Conservation (phyloP, 2,113 vertebrate genomes). For the Amphiprion percula region DNA sequence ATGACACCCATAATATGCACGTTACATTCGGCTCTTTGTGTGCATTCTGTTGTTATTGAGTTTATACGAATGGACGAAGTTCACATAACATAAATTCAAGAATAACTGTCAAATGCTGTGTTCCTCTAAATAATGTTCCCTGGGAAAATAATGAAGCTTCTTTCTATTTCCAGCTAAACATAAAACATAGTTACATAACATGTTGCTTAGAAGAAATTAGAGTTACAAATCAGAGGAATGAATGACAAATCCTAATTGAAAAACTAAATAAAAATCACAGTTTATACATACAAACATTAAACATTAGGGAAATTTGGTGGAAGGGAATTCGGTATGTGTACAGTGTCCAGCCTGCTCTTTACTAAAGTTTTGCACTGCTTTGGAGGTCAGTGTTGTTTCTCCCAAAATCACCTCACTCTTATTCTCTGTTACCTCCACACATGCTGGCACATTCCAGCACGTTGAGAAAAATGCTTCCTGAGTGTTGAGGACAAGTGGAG, state of each 20-base stretch:
- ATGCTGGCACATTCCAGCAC: slow-evolving; percentile 27
- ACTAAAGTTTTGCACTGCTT: neutral
- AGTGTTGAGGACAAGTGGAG: slow-evolving; percentile 37
- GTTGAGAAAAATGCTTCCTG: too few species aligned
- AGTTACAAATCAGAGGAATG: neutral
- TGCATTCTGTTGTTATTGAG: neutral
- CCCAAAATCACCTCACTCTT: neutral
- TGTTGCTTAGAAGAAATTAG: neutral
- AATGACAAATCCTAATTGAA: neutral
- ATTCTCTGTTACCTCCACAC: slow-evolving; percentile 3
- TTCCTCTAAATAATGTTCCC: neutral
- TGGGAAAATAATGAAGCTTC: neutral
- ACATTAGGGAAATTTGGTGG: neutral
- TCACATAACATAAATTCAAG: neutral
- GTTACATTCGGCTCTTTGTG: neutral
- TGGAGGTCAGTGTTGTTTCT: slow-evolving; percentile 3
- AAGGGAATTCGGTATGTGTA: neutral
- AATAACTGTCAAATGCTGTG: neutral
- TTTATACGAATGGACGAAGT: neutral
- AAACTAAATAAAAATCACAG: neutral
- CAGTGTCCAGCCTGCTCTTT: neutral
- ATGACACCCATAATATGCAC: neutral
- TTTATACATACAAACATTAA: neutral
- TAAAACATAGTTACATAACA: neutral
- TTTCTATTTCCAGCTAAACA: neutral